phyloP scores from a whole-genome alignment of 2,888 invertebrate species.

The Ecliptopera silaceata region DNA sequence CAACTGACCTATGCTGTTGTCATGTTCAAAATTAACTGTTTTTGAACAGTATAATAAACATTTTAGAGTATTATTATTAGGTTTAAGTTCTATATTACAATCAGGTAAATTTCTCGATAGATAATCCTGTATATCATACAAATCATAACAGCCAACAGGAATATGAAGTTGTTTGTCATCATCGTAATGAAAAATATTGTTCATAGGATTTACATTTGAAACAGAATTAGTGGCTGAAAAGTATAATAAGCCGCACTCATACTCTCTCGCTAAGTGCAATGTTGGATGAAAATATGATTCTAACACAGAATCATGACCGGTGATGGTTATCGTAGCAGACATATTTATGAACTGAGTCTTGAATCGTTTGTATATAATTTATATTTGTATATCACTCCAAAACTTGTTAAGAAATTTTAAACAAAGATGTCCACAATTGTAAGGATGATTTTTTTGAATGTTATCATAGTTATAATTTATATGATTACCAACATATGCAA shows the following conservation, averaged over 20 bases:
- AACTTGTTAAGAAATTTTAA: background rate
- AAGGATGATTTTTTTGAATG: background rate
- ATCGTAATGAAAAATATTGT: constrained; percentile 1
- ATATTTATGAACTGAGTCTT: background rate
- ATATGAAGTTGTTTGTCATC: background rate
- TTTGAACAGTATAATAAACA: background rate
- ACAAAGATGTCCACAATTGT: constrained; percentile 17
- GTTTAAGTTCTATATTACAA: background rate
- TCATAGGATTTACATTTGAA: background rate
- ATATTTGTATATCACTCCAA: background rate
- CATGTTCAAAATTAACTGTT: background rate
- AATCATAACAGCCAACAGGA: background rate
- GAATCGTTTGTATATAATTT: background rate
- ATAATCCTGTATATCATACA: background rate
- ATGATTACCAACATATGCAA: background rate
- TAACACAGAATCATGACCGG: background rate
- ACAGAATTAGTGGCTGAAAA: constrained; percentile 2
- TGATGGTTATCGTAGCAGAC: background rate
- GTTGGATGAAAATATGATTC: background rate
- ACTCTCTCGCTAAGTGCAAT: background rate
- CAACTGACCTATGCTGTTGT: background rate
- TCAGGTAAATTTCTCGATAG: background rate
- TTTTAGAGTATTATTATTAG: constrained; percentile 3
- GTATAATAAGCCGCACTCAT: constrained; percentile 2
- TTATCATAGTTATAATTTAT: constrained; percentile 1